Conservation (phyloP, 2,797 vertebrate genomes). For the Poecile montanus region DNA sequence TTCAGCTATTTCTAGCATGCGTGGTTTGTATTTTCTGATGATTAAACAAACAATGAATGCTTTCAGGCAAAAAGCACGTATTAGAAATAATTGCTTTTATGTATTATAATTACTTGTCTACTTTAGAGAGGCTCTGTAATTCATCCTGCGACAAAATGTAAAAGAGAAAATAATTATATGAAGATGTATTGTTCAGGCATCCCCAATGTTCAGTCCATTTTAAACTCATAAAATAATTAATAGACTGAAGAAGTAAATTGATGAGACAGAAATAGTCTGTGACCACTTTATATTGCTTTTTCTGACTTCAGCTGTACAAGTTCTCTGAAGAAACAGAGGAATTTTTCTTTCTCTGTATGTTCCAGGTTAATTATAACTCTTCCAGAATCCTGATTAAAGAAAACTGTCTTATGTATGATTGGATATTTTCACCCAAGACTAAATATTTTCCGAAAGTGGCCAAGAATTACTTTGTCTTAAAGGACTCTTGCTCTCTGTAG, state of each 20-base stretch:
- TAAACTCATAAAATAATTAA: conserved; percentile 17
- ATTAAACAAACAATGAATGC: neutral
- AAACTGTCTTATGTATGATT: neutral
- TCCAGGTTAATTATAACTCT: neutral
- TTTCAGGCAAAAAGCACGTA: neutral
- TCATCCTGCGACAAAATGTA: neutral
- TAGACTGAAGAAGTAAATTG: neutral
- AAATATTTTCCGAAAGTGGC: neutral
- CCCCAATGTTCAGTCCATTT: neutral
- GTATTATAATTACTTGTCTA: neutral
- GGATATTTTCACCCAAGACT: neutral
- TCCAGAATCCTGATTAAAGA: neutral
- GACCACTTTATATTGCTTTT: neutral
- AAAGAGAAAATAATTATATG: neutral
- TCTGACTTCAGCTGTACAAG: neutral
- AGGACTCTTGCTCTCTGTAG: neutral
- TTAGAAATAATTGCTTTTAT: neutral
- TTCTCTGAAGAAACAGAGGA: neutral
- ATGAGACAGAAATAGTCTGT: neutral
- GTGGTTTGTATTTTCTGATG: neutral
- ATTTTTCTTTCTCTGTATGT: neutral
- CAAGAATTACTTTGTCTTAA: neutral
- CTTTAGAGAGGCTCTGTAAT: neutral
- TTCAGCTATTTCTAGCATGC: neutral
- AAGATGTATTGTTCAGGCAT: neutral